These are phyloP conservation scores for Harpagifer antarcticus DNA, from an alignment of 2,797 vertebrate species.

Conservation along the genomic window DNA sequence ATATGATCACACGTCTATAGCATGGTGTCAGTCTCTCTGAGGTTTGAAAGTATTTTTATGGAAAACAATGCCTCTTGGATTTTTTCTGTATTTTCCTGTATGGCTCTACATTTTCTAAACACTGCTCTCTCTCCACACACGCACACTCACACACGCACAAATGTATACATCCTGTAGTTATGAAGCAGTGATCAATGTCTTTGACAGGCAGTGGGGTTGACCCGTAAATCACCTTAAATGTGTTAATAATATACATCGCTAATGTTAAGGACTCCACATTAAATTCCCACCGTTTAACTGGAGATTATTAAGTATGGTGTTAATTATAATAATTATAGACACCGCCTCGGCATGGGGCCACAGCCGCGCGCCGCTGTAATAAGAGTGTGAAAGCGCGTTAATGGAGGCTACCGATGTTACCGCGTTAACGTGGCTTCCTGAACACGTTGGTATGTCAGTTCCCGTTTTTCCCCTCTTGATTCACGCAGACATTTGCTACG, in stretches of 20 bases:
- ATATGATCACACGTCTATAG: slow-evolving; percentile 85
- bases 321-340: slow-evolving; percentile 36
- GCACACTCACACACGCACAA: not conserved
- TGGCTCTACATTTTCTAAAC: slow-evolving; percentile 9
- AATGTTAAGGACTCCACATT: not conserved
- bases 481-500: slow-evolving; percentile 53
- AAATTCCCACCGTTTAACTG: not conserved
- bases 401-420: slow-evolving; percentile 24
- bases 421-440: slow-evolving; percentile 19
- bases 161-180: slow-evolving; percentile 34
- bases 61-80: slow-evolving; percentile 15
- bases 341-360: slow-evolving; percentile 27
- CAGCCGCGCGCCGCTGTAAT: slow-evolving; percentile 23
- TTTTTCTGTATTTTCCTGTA: not conserved
- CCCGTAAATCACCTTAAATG: slow-evolving; percentile 19
- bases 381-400: slow-evolving; percentile 10
- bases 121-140: not conserved
- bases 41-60: slow-evolving; percentile 13
- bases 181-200: slow-evolving; percentile 30
- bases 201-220: slow-evolving; percentile 25
- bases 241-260: slow-evolving; percentile 19
- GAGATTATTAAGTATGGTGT: slow-evolving; percentile 15
- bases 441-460: slow-evolving; percentile 34
- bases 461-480: slow-evolving; percentile 48
- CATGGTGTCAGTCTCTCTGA: slow-evolving; percentile 77